Conservation (phyloP, 2,888 invertebrate species). For the Tetragonula carbonaria region DNA sequence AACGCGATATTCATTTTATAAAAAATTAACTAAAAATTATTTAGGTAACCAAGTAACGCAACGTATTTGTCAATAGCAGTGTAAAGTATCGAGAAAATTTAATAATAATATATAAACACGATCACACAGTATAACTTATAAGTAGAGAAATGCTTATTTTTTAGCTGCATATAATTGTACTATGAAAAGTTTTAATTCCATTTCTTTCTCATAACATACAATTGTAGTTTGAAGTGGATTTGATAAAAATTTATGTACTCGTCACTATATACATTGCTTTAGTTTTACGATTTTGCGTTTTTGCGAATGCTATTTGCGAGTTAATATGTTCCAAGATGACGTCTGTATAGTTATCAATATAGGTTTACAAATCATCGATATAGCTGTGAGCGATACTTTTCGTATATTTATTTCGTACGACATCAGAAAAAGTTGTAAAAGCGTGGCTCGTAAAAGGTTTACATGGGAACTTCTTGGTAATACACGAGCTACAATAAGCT, state of each 20-base stretch:
- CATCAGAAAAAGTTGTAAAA: slow-evolving; percentile 19
- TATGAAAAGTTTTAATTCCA: not conserved
- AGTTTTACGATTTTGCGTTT: not conserved
- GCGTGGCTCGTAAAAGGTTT: slow-evolving; percentile 18
- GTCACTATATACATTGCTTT: not conserved
- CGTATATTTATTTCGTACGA: slow-evolving; percentile 11
- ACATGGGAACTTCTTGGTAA: slow-evolving; percentile 15
- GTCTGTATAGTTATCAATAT: not conserved
- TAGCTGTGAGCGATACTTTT: not conserved
- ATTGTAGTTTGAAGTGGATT: not conserved
- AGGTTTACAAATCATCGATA: not conserved
- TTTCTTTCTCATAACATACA: not conserved
- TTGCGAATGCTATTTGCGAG: too few species aligned
- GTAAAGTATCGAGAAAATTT: not conserved
- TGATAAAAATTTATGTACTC: not conserved
- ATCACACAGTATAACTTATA: not conserved
- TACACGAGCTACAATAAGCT: slow-evolving; percentile 30
- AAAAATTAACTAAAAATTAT: not conserved
- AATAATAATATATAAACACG: not conserved
- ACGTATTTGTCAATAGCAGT: not conserved
- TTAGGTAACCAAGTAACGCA: not conserved
- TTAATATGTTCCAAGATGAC: too few species aligned
- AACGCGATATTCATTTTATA: not conserved
- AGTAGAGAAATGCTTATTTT: not conserved
- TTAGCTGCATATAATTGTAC: not conserved